These are phyloP conservation scores for Eonycteris spelaea DNA, from an alignment of 2,113 vertebrate genomes.

Conservation along the genomic window DNA sequence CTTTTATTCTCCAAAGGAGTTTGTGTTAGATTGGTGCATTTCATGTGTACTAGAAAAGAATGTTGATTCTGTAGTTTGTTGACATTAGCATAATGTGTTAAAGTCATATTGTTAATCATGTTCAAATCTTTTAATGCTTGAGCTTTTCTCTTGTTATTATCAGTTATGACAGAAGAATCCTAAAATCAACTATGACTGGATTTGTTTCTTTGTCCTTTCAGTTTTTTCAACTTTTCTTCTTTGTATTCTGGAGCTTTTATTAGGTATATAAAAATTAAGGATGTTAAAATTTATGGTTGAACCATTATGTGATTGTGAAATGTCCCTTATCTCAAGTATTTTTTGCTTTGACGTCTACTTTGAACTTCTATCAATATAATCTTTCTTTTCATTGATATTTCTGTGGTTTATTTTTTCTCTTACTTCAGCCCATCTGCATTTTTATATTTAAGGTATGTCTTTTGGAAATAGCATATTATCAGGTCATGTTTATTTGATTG, in stretches of 20 bases:
- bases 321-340: neutral
- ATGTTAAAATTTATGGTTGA: neutral
- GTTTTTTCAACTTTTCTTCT: neutral
- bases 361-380: conserved; percentile 3
- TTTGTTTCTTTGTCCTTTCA: neutral
- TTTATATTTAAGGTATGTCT: neutral
- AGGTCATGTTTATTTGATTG: neutral
- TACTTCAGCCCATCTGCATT: conserved; percentile 3
- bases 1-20: neutral
- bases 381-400: conserved; percentile 13
- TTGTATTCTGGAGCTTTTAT: neutral
- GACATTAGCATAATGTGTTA: neutral
- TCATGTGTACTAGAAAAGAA: neutral
- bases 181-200: neutral
- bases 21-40: neutral
- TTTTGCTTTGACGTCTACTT: neutral
- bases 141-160: neutral
- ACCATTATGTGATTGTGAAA: neutral
- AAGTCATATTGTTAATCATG: neutral
- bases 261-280: neutral
- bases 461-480: neutral
- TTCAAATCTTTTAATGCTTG: neutral
- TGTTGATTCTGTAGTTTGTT: conserved; percentile 14
- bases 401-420: neutral
- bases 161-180: neutral